phyloP scores from a whole-genome alignment of 2,888 invertebrate species.

The Diploptera punctata region DNA sequence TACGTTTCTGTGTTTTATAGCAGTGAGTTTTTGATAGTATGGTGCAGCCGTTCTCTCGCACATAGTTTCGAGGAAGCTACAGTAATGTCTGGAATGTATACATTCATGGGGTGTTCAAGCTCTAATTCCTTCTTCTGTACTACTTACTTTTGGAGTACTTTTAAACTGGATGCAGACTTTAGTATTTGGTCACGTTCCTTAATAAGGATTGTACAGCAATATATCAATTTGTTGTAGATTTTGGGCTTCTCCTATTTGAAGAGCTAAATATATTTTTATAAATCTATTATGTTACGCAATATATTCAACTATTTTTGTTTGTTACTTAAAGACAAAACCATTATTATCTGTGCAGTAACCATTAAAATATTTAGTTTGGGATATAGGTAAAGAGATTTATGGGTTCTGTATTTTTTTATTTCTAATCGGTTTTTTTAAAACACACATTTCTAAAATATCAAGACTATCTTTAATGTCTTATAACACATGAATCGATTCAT shows the following conservation, averaged over 20 bases:
- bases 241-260: background rate
- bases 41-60: background rate
- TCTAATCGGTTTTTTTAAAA: no score
- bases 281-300: background rate
- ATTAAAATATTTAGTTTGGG: no score
- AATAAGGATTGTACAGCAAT: background rate
- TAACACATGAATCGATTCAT: background rate
- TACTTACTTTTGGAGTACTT: background rate
- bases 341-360: no score
- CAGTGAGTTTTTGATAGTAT: background rate
- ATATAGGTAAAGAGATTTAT: no score
- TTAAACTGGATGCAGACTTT: background rate
- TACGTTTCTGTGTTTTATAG: background rate
- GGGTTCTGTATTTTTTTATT: no score
- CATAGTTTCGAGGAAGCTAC: background rate
- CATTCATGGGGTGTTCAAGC: background rate
- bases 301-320: background rate
- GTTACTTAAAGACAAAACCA: background rate
- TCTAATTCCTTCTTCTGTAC: background rate
- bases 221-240: background rate
- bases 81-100: background rate
- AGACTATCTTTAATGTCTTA: background rate
- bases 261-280: background rate
- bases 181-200: background rate
- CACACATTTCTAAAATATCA: no score